Percentiles rank a stretch among this genome's conserved stretches.
Conservation (phyloP, 2,888 invertebrate species). For the Metacarcinus magister region DNA sequence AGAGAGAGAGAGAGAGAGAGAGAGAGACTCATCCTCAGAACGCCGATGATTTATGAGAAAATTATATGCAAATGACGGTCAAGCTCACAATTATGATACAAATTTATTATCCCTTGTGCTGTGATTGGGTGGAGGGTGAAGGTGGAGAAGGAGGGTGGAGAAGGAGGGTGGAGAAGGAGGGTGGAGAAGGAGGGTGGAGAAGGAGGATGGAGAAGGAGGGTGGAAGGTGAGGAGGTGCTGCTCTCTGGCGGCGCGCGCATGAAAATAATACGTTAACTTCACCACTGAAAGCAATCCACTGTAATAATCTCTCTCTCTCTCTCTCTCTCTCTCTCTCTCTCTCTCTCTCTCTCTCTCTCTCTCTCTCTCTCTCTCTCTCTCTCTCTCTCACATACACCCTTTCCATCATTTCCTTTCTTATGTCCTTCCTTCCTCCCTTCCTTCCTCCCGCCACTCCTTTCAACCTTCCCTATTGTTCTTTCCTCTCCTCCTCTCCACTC, state of each 20-base stretch:
- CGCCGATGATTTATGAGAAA: background rate
- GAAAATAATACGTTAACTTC: no score
- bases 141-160: no score
- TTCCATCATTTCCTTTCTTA: background rate
- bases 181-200: no score
- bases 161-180: background rate
- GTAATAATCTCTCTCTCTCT: no score
- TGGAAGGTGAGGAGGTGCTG: no score
- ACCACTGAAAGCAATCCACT: no score
- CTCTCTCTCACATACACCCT: background rate
- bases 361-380: background rate
- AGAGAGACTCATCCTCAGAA: background rate
- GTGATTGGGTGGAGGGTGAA: background rate
- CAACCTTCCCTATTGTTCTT: background rate
- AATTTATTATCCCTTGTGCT: background rate
- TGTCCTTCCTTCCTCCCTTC: background rate
- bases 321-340: background rate
- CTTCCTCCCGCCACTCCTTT: background rate
- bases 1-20: conserved; percentile 58
- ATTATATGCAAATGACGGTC: background rate
- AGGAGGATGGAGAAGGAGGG: no score
- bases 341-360: background rate
- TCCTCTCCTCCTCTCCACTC: background rate
- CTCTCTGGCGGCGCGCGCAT: no score
- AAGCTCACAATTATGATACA: background rate